Evolutionary conservation across 1,140 invertebrate genomes (phyloP).

Genomic region (Pogonomyrmex barbatus): DNA sequence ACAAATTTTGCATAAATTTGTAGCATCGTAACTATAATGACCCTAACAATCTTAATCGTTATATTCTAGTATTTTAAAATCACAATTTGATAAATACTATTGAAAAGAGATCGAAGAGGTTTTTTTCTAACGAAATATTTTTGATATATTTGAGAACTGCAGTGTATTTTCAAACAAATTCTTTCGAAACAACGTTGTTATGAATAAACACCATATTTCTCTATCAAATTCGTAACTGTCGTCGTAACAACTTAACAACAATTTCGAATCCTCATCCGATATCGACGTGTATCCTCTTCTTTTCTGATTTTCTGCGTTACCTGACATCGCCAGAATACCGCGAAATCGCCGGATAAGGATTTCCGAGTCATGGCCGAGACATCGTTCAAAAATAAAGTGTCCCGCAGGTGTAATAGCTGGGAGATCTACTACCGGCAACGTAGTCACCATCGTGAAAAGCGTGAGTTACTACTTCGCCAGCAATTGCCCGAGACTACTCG

Average conservation of each 20-base stretch:
- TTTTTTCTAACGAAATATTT: not conserved
- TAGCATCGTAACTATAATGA: not conserved
- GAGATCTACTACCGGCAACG: conserved; percentile 62
- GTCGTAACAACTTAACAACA: conserved; percentile 43
- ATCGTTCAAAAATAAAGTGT: conserved; percentile 77
- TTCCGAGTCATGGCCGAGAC: conserved; percentile 75
- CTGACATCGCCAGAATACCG: not conserved
- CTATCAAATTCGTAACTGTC: conserved; percentile 14
- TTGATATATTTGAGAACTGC: not conserved
- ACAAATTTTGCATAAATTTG: not conserved
- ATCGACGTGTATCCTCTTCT: conserved; percentile 12
- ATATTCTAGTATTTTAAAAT: not conserved
- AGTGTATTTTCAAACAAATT: not conserved
- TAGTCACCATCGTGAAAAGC: conserved; percentile 41
- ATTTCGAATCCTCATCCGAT: not conserved
- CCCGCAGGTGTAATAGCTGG: conserved; percentile 71
- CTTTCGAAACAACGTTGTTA: not conserved
- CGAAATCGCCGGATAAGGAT: conserved; percentile 67
- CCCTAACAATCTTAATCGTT: not conserved
- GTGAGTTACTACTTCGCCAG: conserved; percentile 46
- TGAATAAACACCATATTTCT: conserved; percentile 6
- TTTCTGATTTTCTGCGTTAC: not conserved
- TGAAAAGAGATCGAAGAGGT: not conserved
- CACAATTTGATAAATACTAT: not conserved
- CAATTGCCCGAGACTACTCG: conserved; percentile 38